phyloP scores from a whole-genome alignment of 2,797 vertebrate genomes.

The Sebastes nivosus region DNA sequence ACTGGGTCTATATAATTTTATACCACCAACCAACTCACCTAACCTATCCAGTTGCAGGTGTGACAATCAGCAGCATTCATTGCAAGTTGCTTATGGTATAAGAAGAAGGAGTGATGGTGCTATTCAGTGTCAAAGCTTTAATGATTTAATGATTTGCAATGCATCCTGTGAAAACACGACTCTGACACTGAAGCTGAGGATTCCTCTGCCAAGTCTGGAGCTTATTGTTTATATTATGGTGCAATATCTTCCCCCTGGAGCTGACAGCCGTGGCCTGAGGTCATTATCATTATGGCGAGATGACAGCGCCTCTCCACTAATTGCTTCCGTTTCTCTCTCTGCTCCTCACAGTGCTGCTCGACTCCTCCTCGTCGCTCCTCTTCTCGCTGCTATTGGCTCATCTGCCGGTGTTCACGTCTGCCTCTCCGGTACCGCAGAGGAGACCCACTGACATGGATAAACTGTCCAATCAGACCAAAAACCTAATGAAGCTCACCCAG shows the following conservation, averaged over 20 bases:
- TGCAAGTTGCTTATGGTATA: constrained; percentile 46
- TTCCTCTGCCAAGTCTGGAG: constrained; percentile 74
- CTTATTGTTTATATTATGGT: constrained; percentile 78
- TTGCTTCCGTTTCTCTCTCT: constrained; percentile 75
- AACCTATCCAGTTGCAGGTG: constrained; percentile 81
- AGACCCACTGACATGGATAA: constrained; percentile 81
- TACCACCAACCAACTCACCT: constrained; percentile 63
- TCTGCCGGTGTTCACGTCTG: constrained; percentile 79
- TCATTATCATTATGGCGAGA: constrained; percentile 73
- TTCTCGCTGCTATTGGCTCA: constrained; percentile 85
- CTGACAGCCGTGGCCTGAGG: constrained; percentile 75
- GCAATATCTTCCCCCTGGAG: constrained; percentile 68
- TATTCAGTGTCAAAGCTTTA: constrained; percentile 69
- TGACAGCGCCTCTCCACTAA: constrained; percentile 76
- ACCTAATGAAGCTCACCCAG: constrained; percentile 84
- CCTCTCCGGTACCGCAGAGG: constrained; percentile 72
- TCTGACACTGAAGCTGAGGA: constrained; percentile 57
- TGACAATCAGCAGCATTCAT: constrained; percentile 80
- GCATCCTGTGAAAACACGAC: constrained; percentile 80
- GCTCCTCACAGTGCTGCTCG: constrained; percentile 80
- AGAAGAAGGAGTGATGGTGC: constrained; percentile 54
- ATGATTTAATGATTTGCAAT: constrained; percentile 74
- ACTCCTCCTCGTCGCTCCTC: constrained; percentile 85
- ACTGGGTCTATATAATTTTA: constrained; percentile 75
- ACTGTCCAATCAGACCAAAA: constrained; percentile 86